phyloP scores from a whole-genome alignment of 2,888 invertebrate species.

The Physocephala rufipes region DNA sequence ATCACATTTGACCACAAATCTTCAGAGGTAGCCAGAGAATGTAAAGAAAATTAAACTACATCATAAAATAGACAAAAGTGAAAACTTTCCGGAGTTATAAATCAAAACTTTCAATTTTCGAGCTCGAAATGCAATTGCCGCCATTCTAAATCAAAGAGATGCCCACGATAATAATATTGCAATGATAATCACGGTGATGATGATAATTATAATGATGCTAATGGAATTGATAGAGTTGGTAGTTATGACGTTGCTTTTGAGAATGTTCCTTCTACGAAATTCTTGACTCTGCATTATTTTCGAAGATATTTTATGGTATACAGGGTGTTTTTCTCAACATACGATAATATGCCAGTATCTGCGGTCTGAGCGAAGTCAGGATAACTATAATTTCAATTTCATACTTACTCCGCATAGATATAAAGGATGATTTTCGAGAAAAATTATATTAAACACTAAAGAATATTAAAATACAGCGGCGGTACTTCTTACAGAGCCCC shows the following conservation, averaged over 20 bases:
- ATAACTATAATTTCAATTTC: too few relatives aligned
- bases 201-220: not conserved
- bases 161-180: too few relatives aligned
- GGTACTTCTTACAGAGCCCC: too few relatives aligned
- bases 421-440: too few relatives aligned
- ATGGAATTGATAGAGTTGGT: not conserved
- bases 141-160: slow-evolving; percentile 11
- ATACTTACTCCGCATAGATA: too few relatives aligned
- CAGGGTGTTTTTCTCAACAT: not conserved
- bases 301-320: too few relatives aligned
- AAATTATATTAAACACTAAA: too few relatives aligned
- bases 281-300: too few relatives aligned
- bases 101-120: slow-evolving; percentile 51
- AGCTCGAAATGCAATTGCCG: slow-evolving; percentile 39
- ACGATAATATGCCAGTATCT: too few relatives aligned
- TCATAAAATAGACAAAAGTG: slow-evolving; percentile 32
- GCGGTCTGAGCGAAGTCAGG: too few relatives aligned
- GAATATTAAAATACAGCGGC: too few relatives aligned
- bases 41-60: slow-evolving; percentile 11
- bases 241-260: not conserved
- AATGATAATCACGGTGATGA: not conserved
- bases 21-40: not conserved
- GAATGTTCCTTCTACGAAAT: not conserved
- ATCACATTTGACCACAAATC: too few relatives aligned
- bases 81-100: slow-evolving; percentile 48